Evolutionary conservation across 2,888 invertebrate genomes (phyloP), one percentile per base, ranked within the genome.

Genomic region (Eupithecia pulchellata): DNA sequence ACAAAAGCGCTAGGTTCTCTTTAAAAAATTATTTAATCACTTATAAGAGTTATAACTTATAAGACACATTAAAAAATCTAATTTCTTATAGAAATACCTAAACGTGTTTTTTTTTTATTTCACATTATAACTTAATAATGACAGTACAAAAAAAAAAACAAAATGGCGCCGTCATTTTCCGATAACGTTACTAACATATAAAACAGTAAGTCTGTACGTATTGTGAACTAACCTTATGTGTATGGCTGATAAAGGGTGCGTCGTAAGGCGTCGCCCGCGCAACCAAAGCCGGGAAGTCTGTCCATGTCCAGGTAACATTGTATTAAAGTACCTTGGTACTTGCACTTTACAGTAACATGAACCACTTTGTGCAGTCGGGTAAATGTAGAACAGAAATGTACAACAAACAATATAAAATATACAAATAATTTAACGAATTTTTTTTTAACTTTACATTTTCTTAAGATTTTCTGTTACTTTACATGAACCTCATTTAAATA

Each of bases 261-360:
- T 86, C 95, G 97, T 89, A 97, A 97, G 95, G 95, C 96, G 81
- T 96, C 97, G 74, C 96, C 97, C 68, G 97, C 94, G 84, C 91
- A 93, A 86, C 89, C 95, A 79, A 94, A 95, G 84, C 89, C 94
- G 58, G 94, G 95, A 77, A 94, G 94, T 36, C 87, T 96, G 71
- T 96, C 96, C 67, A 95, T 96, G 87, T 96, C 96, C 86, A 96
- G 96, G 96, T 96, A 96, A 80, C 14, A 61, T 60, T 75, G 69
- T 72, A 66, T 66, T 67, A 74, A 74, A 75, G 74, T 76, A 60
- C 39, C 20, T 13, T 20, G 32, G 61, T 32, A 34, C 61, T 32
- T 20, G 32, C 20, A 36, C 34, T 34, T 17, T 30, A 58, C 9
- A n/a, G n/a, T 42, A 20, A 52, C 52, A 52, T 25, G 13, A 52